Conservation (phyloP, 2,113 vertebrate genomes). For the Rattus rattus region DNA sequence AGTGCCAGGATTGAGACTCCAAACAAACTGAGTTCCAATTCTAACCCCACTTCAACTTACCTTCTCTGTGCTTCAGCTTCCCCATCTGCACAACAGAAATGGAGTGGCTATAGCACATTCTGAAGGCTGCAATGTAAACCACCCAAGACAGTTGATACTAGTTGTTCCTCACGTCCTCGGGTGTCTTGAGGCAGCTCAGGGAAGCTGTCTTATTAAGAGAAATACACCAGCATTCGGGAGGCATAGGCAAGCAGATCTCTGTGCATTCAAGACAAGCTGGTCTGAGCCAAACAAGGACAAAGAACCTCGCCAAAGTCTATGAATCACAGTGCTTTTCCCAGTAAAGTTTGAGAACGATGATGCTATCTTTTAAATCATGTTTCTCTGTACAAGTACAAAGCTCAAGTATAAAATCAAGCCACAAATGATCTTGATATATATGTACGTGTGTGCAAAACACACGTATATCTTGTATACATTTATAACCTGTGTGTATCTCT, state of each 20-base stretch:
- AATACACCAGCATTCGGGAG: not conserved
- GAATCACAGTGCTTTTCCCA: slow-evolving; percentile 8
- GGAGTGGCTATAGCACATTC: not conserved
- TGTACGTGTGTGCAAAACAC: not conserved
- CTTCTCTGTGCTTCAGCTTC: not conserved
- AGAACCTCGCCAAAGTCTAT: not conserved
- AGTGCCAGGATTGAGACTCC: not conserved
- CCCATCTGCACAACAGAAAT: not conserved
- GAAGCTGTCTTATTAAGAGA: not conserved
- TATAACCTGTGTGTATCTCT: not conserved
- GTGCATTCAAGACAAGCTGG: not conserved
- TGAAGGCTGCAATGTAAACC: not conserved
- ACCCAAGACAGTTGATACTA: not conserved
- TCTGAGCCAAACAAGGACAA: slow-evolving; percentile 1
- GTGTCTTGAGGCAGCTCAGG: not conserved
- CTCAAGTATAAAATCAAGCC: not conserved
- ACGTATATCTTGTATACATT: not conserved
- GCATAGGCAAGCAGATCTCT: not conserved
- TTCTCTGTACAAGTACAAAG: slow-evolving; percentile 46
- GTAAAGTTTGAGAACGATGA: not conserved
- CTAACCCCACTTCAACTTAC: not conserved
- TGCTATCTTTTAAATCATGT: slow-evolving; percentile 21
- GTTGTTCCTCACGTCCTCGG: not conserved
- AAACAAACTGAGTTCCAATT: not conserved
- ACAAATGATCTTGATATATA: not conserved